Conservation (phyloP, 1,140 invertebrate species). For the Zaprionus davidi region DNA sequence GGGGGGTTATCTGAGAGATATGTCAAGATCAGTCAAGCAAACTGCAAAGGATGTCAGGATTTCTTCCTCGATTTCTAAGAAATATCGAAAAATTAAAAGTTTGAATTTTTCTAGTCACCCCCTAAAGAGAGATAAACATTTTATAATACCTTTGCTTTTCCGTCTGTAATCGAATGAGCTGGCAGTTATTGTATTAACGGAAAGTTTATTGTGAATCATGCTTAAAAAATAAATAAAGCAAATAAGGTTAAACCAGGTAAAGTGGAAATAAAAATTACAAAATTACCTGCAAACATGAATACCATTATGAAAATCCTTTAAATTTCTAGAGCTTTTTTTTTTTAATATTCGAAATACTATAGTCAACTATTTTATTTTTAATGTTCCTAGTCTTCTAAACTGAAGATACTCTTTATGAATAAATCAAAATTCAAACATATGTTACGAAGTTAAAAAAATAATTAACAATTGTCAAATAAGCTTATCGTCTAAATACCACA, state of each 20-base stretch:
- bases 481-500: neutral
- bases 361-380: too few species aligned
- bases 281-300: too few species aligned
- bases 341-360: too few species aligned
- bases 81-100: neutral
- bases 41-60: neutral
- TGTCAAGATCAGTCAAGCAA: too few species aligned
- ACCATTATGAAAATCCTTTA: too few species aligned
- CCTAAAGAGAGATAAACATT: neutral
- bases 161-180: neutral
- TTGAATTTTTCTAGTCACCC: neutral
- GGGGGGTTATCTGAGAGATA: too few species aligned
- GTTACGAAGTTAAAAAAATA: neutral
- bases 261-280: neutral
- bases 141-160: neutral
- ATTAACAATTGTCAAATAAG: neutral
- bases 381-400: too few species aligned
- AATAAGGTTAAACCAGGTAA: neutral
- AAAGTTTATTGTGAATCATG: slow-evolving; percentile 1
- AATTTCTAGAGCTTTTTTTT: too few species aligned
- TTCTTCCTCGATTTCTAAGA: neutral
- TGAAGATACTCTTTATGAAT: too few species aligned
- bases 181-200: neutral
- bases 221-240: neutral
- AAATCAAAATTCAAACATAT: too few species aligned